phyloP scores from a whole-genome alignment of 30 jellyfish, hydroid and myxozoan genomes.

The Cassiopea xamachana region DNA sequence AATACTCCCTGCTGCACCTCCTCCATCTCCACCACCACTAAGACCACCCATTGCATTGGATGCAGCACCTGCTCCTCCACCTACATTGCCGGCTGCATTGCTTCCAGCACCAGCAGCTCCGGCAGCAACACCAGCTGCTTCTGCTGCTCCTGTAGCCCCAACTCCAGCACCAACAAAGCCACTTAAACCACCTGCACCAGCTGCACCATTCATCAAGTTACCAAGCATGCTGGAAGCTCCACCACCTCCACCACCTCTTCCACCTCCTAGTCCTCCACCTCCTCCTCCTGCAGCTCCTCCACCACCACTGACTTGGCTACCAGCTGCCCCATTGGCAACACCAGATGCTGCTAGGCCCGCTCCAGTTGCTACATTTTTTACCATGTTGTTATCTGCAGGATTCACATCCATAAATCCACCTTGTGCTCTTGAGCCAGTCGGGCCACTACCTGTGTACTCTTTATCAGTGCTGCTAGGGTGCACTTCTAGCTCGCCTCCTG shows the following conservation, averaged over 20 bases:
- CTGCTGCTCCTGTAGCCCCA: slow-evolving; percentile 25
- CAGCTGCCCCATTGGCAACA: slow-evolving; percentile 49
- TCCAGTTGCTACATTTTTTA: slow-evolving; percentile 56
- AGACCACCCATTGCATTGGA: slow-evolving; percentile 54
- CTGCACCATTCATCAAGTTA: slow-evolving; percentile 33
- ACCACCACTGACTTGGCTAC: slow-evolving; percentile 53
- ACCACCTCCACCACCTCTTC: slow-evolving; percentile 58
- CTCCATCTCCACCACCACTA: slow-evolving; percentile 61
- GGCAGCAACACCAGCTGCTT: slow-evolving; percentile 52
- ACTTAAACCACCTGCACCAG: slow-evolving; percentile 46
- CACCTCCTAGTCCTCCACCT: slow-evolving; percentile 36
- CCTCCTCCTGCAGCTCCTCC: slow-evolving; percentile 46
- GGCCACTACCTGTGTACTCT: slow-evolving; percentile 96
- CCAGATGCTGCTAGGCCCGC: slow-evolving; percentile 66
- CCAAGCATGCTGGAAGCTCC: slow-evolving; percentile 24
- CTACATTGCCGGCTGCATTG: slow-evolving; percentile 28
- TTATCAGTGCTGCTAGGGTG: slow-evolving; percentile 74
- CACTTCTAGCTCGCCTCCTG: slow-evolving; percentile 84
- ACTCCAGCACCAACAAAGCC: slow-evolving; percentile 69
- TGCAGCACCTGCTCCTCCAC: slow-evolving; percentile 58
- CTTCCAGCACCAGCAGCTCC: slow-evolving; percentile 50
- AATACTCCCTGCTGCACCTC: slow-evolving; percentile 30
- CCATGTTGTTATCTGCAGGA: slow-evolving; percentile 69
- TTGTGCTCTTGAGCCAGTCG: slow-evolving; percentile 90
- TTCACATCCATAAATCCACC: slow-evolving; percentile 82